phyloP scores from a whole-genome alignment of 2,888 invertebrate genomes.

The Oscheius sp. region DNA sequence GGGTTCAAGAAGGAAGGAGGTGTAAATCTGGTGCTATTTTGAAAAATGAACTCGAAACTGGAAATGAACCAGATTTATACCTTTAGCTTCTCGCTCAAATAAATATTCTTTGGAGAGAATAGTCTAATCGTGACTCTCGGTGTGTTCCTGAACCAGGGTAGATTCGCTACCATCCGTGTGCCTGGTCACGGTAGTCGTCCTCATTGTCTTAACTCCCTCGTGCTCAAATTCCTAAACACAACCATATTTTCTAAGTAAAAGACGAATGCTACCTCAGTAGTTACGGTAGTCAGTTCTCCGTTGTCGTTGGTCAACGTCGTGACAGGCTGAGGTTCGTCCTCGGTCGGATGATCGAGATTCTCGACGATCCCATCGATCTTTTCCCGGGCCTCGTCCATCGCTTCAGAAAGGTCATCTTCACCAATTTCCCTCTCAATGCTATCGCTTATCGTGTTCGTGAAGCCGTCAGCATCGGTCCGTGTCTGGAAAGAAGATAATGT shows the following conservation, averaged over 20 bases:
- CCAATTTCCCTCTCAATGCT: constrained; percentile 41
- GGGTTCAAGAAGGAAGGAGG: background rate
- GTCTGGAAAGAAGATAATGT: constrained; percentile 38
- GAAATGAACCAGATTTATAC: no score
- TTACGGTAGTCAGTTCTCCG: constrained; percentile 49
- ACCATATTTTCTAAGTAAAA: background rate
- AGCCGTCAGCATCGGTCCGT: constrained; percentile 45
- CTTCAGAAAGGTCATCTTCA: constrained; percentile 45
- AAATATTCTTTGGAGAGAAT: no score
- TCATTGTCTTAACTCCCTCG: constrained; percentile 42
- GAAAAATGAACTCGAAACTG: no score
- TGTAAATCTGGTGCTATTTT: background rate
- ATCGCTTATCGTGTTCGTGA: constrained; percentile 44
- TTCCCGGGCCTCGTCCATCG: constrained; percentile 48
- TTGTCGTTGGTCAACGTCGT: constrained; percentile 42
- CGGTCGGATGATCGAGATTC: constrained; percentile 30
- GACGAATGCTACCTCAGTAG: constrained; percentile 40
- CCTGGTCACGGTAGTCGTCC: constrained; percentile 51
- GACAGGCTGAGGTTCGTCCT: constrained; percentile 37
- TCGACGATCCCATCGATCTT: constrained; percentile 48
- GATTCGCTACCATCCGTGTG: constrained; percentile 54
- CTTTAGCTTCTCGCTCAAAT: no score
- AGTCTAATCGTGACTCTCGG: constrained; percentile 36
- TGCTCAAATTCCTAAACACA: constrained; percentile 40
- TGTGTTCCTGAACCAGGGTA: constrained; percentile 51